phyloP scores from a whole-genome alignment of 2,888 invertebrate species.

The Opisthograptis luteolata region DNA sequence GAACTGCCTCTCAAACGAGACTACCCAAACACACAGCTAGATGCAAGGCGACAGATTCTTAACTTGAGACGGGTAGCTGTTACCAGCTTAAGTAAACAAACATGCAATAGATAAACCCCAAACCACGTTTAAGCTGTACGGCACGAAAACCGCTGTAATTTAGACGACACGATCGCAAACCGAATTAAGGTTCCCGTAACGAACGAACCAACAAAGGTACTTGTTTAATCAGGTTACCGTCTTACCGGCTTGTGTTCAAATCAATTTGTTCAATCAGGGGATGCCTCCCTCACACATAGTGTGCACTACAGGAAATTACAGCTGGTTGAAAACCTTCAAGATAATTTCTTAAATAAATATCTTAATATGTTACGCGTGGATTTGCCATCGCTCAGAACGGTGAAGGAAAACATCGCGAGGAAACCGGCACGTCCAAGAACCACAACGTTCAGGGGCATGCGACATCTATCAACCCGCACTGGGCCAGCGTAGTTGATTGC shows the following conservation, averaged over 20 bases:
- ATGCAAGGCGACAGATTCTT: no score
- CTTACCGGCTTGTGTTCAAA: conserved; percentile 48
- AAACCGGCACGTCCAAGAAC: no score
- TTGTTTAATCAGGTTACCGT: conserved; percentile 52
- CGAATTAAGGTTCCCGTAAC: conserved; percentile 54
- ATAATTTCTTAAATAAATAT: no score
- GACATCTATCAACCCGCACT: no score
- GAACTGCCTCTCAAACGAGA: no score
- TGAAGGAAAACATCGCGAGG: no score
- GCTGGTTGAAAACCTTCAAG: neutral
- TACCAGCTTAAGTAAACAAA: conserved; percentile 1
- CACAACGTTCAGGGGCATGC: no score
- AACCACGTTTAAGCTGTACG: conserved; percentile 20
- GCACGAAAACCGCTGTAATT: conserved; percentile 34
- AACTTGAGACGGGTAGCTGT: neutral
- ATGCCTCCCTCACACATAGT: conserved; percentile 28
- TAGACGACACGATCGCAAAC: conserved; percentile 48
- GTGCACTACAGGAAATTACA: neutral
- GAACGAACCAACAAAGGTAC: conserved; percentile 49
- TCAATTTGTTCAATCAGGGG: conserved; percentile 48
- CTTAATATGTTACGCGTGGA: no score
- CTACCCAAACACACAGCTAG: no score
- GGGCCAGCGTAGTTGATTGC: no score
- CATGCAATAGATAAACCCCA: conserved; percentile 5
- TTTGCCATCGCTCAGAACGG: no score